These are phyloP conservation scores for Ancistrus triradiatus DNA, from an alignment of 2,113 vertebrate species.

Conservation along the genomic window DNA sequence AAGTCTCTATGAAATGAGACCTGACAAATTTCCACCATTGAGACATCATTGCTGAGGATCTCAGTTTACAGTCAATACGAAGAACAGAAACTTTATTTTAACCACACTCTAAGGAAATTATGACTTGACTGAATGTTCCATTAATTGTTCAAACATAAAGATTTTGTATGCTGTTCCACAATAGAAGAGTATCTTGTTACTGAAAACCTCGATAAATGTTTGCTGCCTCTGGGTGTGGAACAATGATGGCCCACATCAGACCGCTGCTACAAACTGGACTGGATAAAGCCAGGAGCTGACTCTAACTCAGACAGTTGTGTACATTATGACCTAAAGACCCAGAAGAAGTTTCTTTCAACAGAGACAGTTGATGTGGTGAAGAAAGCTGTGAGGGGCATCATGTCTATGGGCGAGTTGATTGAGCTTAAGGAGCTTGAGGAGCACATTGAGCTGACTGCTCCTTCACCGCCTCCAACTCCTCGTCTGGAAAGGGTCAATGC, in stretches of 20 bases:
- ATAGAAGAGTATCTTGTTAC: not conserved
- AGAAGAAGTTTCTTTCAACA: not conserved
- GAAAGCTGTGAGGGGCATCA: slow-evolving; percentile 48
- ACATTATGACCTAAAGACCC: slow-evolving; percentile 10
- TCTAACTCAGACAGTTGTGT: not conserved
- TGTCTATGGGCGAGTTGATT: slow-evolving; percentile 81
- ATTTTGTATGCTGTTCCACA: not conserved
- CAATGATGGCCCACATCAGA: not conserved
- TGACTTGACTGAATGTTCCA: not conserved
- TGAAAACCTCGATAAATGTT: not conserved
- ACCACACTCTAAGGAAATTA: not conserved
- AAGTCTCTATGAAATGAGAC: not conserved
- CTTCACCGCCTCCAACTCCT: slow-evolving; percentile 44
- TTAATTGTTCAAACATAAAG: not conserved
- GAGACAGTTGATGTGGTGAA: not conserved
- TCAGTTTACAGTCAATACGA: not conserved
- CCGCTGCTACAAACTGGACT: not conserved
- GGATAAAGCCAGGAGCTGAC: not conserved
- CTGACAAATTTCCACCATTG: not conserved
- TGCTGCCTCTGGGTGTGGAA: not conserved
- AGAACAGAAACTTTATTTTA: not conserved
- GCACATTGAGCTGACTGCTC: slow-evolving; percentile 63
- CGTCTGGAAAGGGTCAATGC: slow-evolving; percentile 73
- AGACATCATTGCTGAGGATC: not conserved
- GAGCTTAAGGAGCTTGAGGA: slow-evolving; percentile 72